Conservation (phyloP, 2,113 vertebrate genomes). For the Pyxicephalus adspersus region DNA sequence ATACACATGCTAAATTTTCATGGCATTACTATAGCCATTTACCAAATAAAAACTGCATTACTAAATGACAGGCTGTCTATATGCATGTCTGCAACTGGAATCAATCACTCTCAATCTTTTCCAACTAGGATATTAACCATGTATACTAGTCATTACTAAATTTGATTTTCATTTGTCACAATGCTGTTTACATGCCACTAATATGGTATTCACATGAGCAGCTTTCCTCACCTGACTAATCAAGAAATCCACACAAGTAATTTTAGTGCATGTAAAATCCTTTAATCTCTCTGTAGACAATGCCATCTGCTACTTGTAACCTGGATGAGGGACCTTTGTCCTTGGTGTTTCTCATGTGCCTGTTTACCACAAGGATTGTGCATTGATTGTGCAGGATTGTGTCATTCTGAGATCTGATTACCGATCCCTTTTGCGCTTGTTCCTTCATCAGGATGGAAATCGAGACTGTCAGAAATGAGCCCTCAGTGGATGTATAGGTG, state of each 20-base stretch:
- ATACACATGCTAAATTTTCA: too few relatives aligned
- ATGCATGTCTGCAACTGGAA: too few relatives aligned
- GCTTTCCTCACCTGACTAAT: not conserved
- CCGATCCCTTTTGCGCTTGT: conserved; percentile 10
- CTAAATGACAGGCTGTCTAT: too few relatives aligned
- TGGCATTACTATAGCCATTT: too few relatives aligned
- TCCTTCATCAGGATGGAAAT: not conserved
- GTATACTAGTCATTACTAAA: too few relatives aligned
- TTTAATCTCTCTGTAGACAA: conserved; percentile 50
- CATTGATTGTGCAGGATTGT: too few relatives aligned
- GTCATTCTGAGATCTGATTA: not conserved
- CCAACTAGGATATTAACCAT: too few relatives aligned
- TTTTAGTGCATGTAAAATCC: conserved; percentile 39
- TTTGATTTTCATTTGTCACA: too few relatives aligned
- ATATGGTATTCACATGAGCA: not conserved
- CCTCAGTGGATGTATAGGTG: not conserved
- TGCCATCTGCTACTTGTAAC: conserved; percentile 45
- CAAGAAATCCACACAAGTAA: conserved; percentile 40
- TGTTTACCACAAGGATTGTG: not conserved
- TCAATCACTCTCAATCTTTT: too few relatives aligned
- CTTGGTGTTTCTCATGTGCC: conserved; percentile 7
- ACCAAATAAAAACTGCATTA: too few relatives aligned
- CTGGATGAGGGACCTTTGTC: conserved; percentile 16
- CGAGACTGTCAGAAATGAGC: not conserved
- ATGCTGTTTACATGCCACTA: not conserved